phyloP scores from a whole-genome alignment of 64 coral and sea anemone species.

The Porites australiensis region DNA sequence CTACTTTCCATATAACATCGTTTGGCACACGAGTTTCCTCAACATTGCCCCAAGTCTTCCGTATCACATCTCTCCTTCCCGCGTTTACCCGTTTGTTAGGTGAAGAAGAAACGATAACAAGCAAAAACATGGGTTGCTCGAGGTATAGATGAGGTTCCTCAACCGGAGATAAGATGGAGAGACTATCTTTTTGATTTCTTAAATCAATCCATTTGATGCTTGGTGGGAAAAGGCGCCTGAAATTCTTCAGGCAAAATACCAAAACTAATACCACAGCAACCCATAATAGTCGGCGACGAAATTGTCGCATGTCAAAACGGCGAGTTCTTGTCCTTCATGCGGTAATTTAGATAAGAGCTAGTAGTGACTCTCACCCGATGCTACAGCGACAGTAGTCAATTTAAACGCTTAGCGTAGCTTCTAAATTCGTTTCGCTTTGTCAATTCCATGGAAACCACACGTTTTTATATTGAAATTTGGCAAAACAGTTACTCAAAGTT shows the following conservation, averaged over 20 bases:
- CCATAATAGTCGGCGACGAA: neutral
- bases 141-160: neutral
- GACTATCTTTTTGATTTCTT: conserved; percentile 21
- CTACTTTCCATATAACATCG: conserved; percentile 30
- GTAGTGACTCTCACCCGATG: too few relatives aligned
- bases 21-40: neutral
- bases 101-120: conserved; percentile 80
- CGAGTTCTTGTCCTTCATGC: too few relatives aligned
- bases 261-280: neutral
- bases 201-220: neutral
- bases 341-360: too few relatives aligned
- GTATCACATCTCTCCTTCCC: conserved; percentile 52
- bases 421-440: too few relatives aligned
- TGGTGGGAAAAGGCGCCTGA: neutral
- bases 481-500: too few relatives aligned
- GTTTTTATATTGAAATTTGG: too few relatives aligned
- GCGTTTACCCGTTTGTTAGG: conserved; percentile 31
- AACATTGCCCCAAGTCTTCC: conserved; percentile 67
- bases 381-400: too few relatives aligned
- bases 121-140: conserved; percentile 25
- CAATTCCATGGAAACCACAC: too few relatives aligned
- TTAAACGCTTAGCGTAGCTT: too few relatives aligned
- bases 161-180: conserved; percentile 35
- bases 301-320: too few relatives aligned
- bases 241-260: neutral